These are phyloP conservation scores for Solea senegalensis DNA, from an alignment of 2,113 vertebrate genomes.

Conservation along the genomic window DNA sequence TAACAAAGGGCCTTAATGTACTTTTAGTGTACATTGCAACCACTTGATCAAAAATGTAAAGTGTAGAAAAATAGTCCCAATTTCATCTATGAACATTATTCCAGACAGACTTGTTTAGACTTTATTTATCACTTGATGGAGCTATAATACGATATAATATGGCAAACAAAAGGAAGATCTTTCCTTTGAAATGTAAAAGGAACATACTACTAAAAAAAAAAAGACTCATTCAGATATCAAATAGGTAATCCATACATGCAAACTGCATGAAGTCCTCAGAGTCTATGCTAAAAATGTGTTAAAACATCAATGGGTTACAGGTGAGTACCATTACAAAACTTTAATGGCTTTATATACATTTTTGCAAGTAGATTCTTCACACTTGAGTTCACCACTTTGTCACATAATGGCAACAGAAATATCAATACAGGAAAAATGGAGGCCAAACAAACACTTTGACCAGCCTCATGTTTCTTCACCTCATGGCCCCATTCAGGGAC, in stretches of 20 bases:
- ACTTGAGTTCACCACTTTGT: constrained; percentile 36
- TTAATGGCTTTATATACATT: constrained; percentile 72
- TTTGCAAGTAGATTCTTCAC: constrained; percentile 54
- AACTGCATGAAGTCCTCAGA: constrained; percentile 58
- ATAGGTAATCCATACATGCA: constrained; percentile 54
- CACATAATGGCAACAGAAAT: constrained; percentile 54
- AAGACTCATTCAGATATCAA: constrained; percentile 37
- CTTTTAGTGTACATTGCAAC: neutral
- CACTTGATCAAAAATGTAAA: neutral
- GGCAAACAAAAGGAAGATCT: constrained; percentile 28
- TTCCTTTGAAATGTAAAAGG: constrained; percentile 55
- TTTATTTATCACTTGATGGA: constrained; percentile 64
- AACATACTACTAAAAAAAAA: constrained; percentile 21
- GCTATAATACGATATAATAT: constrained; percentile 49
- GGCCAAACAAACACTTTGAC: constrained; percentile 48
- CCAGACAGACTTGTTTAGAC: constrained; percentile 28
- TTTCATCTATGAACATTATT: constrained; percentile 7
- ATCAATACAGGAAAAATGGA: constrained; percentile 43
- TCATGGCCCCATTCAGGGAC: constrained; percentile 17
- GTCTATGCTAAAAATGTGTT: constrained; percentile 34
- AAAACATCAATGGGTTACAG: constrained; percentile 58
- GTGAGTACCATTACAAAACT: constrained; percentile 49
- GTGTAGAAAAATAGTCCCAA: neutral
- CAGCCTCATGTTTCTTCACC: constrained; percentile 49
- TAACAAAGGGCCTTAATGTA: too few species aligned